Evolutionary conservation across 2,113 vertebrate genomes (phyloP), one percentile per base, ranked within the genome.

Genomic region (Paralichthys olivaceus): DNA sequence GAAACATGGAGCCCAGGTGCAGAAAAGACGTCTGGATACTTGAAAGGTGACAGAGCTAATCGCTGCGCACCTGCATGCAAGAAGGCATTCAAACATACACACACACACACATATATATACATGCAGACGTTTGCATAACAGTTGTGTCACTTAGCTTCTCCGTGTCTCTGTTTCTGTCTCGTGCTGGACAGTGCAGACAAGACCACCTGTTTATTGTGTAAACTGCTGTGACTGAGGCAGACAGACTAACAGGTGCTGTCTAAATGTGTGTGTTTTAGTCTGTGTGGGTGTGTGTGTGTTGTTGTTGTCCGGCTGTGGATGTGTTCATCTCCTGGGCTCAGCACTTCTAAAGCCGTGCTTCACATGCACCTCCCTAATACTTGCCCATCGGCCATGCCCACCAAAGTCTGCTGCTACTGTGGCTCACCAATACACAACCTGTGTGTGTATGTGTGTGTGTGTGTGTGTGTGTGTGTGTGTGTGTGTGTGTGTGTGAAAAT

Each of bases 201-300:
- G 63, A 70, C 53, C 91, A 92, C 92, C 89, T 90, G 92, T 88
- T 90, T 63, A 89, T 92, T 94, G 89, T 93, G 75, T 68, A 61
- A 80, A 83, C 66, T 70, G 51, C 78, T 72, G 57, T 45, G 68
- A 69, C 45, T 19, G 29, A 83, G 71, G 70, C 78, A 74, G 4
- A 54, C 76, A 51, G 61, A 70, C 14, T 56, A 88, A 86, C 91
- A 93, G 90, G 85, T 91, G 91, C 76, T 9, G 61, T 57, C 40
- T 0, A 29, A 57, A 17, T 80, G 62, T 67, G 22, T 58, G 56
- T 65, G 23, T 60, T 23, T 64, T 9, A 45, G 49, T 63, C 22
- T 53, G 19, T 67, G 26, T 64, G 57, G 51, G 4, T 22, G 28
- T 55, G 26, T 29, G 61, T 43, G 26, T 70, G 20, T 72, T 32